Evolutionary conservation across 1,140 invertebrate genomes (phyloP).

Genomic region (Eupristina koningsbergeri): DNA sequence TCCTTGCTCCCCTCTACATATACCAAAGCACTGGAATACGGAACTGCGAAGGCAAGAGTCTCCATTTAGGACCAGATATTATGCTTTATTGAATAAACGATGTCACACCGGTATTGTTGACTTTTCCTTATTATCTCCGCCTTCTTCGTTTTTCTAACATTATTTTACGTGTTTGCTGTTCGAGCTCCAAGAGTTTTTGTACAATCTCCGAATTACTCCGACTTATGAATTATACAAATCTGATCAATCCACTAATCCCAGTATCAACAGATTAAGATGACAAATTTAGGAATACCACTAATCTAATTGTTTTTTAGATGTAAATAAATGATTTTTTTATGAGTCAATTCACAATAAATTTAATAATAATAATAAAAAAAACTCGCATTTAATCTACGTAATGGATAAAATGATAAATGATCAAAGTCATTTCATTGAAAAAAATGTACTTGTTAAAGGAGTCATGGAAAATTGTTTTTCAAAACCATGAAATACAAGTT

Average conservation of each 20-base stretch:
- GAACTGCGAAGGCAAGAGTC: background rate
- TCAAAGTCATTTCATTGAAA: too few species aligned
- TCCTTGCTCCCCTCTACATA: slow-evolving; percentile 26
- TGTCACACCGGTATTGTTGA: slow-evolving; percentile 63
- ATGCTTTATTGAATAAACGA: slow-evolving; percentile 67
- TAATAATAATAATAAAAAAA: too few species aligned
- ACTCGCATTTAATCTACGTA: too few species aligned
- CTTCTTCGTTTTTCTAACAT: background rate
- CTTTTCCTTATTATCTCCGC: slow-evolving; percentile 51
- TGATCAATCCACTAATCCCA: background rate
- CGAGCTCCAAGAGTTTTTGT: background rate
- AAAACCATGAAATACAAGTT: too few species aligned
- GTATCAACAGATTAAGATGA: background rate
- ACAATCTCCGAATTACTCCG: background rate
- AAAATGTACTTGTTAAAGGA: too few species aligned
- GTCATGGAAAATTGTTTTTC: too few species aligned
- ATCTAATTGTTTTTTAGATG: background rate
- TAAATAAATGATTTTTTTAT: background rate
- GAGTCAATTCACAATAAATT: too few species aligned
- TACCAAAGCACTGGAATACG: slow-evolving; percentile 7
- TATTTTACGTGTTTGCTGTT: slow-evolving; percentile 34
- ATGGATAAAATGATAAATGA: too few species aligned
- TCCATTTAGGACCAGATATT: slow-evolving; percentile 59
- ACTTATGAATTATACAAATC: background rate
- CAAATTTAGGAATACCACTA: background rate